These are phyloP conservation scores for Euura saliciscinereae DNA, from an alignment of 1,140 invertebrate genomes.

Conservation along the genomic window DNA sequence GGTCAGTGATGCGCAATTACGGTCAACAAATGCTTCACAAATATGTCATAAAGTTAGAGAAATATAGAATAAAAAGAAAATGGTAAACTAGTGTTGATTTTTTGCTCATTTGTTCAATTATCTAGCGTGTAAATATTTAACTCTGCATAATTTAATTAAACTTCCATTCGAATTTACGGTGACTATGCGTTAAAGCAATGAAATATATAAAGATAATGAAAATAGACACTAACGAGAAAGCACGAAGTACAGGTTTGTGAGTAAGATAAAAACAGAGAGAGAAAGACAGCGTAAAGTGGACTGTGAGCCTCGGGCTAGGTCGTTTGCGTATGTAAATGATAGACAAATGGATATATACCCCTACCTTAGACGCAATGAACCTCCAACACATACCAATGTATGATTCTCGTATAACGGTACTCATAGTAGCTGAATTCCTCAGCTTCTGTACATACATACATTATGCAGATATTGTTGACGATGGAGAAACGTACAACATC, in stretches of 20 bases:
- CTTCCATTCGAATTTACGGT: too few species aligned
- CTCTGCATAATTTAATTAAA: too few species aligned
- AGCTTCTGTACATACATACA: too few species aligned
- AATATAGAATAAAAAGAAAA: too few species aligned
- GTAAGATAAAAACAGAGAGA: neutral
- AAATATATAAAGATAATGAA: neutral
- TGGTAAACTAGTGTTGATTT: too few species aligned
- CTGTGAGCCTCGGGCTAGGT: conserved; percentile 3
- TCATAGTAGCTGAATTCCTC: neutral
- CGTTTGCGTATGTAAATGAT: conserved; percentile 7
- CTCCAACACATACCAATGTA: neutral
- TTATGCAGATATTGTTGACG: neutral
- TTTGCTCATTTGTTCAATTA: too few species aligned
- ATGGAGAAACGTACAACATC: neutral
- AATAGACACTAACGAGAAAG: too few species aligned
- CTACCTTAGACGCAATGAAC: neutral
- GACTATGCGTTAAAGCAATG: neutral
- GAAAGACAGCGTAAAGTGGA: neutral
- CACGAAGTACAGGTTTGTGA: neutral
- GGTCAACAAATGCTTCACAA: too few species aligned
- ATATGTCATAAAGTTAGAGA: too few species aligned
- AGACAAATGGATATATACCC: neutral
- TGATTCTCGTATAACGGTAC: conserved; percentile 1
- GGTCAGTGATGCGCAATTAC: too few species aligned
- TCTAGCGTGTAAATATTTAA: too few species aligned